Percentiles rank a stretch among this genome's conserved stretches.
phyloP scores from a whole-genome alignment of 1,140 invertebrate genomes.

The Zeugodacus cucurbitae region DNA sequence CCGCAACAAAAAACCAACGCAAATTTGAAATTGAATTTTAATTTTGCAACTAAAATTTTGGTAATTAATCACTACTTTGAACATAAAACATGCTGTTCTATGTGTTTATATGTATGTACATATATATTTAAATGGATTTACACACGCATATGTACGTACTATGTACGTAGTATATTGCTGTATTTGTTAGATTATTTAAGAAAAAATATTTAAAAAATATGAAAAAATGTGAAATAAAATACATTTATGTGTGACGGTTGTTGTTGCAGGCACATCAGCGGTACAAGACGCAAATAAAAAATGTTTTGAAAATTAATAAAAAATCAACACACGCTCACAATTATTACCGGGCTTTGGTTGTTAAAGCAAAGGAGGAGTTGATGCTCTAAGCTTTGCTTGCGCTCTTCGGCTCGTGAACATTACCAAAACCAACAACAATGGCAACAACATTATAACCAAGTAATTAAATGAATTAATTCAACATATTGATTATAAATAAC shows the following conservation, averaged over 20 bases:
- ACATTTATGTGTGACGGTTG: background rate
- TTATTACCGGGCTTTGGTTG: background rate
- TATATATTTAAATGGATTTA: background rate
- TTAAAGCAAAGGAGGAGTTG: background rate
- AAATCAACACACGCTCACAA: background rate
- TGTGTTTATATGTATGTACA: background rate
- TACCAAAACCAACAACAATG: background rate
- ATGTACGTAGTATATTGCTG: background rate
- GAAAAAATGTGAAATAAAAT: too few species aligned
- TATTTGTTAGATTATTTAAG: background rate
- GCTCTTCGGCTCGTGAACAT: background rate
- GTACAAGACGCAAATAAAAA: background rate
- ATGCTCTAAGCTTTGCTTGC: background rate
- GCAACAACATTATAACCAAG: background rate
- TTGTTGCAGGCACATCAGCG: background rate
- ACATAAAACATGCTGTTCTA: background rate
- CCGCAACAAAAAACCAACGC: background rate
- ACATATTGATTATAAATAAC: background rate
- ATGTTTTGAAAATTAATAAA: background rate
- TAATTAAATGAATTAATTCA: background rate
- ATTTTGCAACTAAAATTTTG: conserved; percentile 20
- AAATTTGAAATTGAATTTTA: conserved; percentile 11
- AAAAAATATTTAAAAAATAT: background rate
- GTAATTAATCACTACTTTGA: conserved; percentile 34
- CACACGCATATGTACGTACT: background rate